Percentiles rank a stretch among this genome's conserved stretches.
Conservation (phyloP, 2,888 invertebrate species). For the Athalia circularis region DNA sequence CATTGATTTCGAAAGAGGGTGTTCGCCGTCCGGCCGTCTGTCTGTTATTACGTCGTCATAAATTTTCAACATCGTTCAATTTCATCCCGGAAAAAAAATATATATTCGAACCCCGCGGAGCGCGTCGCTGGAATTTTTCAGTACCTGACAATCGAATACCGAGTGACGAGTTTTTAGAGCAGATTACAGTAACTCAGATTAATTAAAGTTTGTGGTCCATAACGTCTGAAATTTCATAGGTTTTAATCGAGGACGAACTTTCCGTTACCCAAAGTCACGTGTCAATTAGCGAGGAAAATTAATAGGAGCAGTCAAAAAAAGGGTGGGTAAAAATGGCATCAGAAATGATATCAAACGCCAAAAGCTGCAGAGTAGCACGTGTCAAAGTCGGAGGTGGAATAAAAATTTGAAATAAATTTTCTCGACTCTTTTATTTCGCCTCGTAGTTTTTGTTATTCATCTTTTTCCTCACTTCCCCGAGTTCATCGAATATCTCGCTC, state of each 20-base stretch:
- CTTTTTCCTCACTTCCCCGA: not conserved
- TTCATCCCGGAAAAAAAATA: slow-evolving; percentile 36
- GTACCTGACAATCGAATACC: not conserved
- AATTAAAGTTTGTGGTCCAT: no score
- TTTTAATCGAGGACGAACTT: slow-evolving; percentile 7
- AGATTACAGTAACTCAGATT: no score
- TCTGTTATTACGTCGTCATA: slow-evolving; percentile 49
- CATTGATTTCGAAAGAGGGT: slow-evolving; percentile 29
- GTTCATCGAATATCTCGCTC: slow-evolving; percentile 4
- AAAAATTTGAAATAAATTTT: slow-evolving; percentile 48
- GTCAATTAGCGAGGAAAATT: slow-evolving; percentile 59
- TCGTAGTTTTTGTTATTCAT: slow-evolving; percentile 32
- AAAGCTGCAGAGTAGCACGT: slow-evolving; percentile 44
- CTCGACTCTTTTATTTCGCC: slow-evolving; percentile 29
- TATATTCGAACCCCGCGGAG: not conserved
- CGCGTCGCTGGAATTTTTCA: slow-evolving; percentile 18
- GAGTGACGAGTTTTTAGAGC: no score
- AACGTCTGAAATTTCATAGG: no score
- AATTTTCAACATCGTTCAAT: slow-evolving; percentile 52
- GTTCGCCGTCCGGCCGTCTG: slow-evolving; percentile 19
- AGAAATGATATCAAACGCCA: slow-evolving; percentile 57
- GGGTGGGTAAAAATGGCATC: not conserved
- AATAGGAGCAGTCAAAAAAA: not conserved
- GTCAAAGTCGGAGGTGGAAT: slow-evolving; percentile 47
- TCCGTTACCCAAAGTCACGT: slow-evolving; percentile 56